Base-by-base conservation (phyloP, 2,888 invertebrate species). In the Mantis religiosa region DNA sequence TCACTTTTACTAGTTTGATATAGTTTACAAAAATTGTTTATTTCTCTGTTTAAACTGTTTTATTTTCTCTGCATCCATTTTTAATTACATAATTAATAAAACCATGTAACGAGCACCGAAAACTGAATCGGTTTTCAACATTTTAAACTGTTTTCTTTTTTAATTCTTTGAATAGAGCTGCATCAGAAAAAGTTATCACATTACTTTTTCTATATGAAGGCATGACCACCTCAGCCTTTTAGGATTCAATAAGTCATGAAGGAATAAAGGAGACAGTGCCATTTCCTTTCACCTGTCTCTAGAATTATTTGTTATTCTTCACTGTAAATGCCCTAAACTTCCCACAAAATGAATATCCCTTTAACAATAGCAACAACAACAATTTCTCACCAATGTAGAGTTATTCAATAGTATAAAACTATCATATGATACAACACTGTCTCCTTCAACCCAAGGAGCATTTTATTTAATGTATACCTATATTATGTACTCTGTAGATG, bases 181-280 rank as follows among this genome's bases (percentile, higher is more conserved):
- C 88, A 83, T 86, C 83, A 86, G 85, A 88, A 88, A 88, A 82
- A 88, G 85, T 88, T 89, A 89, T 89, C 89, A 89, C 89, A 89
- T 88, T 87, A 87, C 87, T 82, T 88, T 87, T 89, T 86, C 88
- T 84, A 88, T 83, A 81, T 83, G 85, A 87, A 89, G 86, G 89
- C 86, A 28, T 87, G 87, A 87, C 84, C 84, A 86, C 88, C n/a
- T 86, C 87, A 88, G 88, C 88, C 88, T 88, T 82, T 83, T 82
- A 82, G 27, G 54, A 34, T 82, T 54, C 47, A 82, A 83, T 83
- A 87, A 87, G 30, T 82, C 81, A 86, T 81, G 25, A 27, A 28
- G 41, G 30, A n/a, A 41, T 87, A 82, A 87, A 87, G 87, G 82
- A 82, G 82, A 87, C 87, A 82, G 87, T 41, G 85, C 54, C 41